Evolutionary conservation across 2,797 vertebrate genomes (phyloP), one percentile per base, ranked within the genome.

Genomic region (Pogoniulus pusillus): DNA sequence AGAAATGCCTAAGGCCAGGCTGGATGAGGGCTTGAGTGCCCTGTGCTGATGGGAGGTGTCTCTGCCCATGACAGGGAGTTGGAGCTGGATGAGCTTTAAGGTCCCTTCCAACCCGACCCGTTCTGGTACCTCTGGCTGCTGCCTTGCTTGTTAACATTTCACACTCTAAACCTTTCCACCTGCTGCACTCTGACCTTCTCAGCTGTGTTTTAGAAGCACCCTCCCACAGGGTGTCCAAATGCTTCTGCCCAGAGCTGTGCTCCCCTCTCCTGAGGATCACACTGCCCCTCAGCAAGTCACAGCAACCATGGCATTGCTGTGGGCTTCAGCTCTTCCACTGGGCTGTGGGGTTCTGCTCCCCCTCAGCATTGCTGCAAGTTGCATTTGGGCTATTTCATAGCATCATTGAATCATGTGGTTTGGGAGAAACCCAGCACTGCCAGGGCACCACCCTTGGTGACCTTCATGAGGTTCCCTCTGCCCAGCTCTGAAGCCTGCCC

Each of bases 211-310:
- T 79, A 66, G 37, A 81, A 78, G 66, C 85, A 51, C 43, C 39
- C 59, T 59, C 59, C 91, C 3, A 1, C 41, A 8, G 22, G 13
- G 75, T 96, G 76, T 87, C 86, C 65, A 74, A 83, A 69, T 78
- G 65, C 91, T 75, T 77, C 91, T 75, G 87, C 80, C 85, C 63
- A 80, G 94, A 95, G 82, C 91, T 91, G 82, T 91, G 77, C 15
- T 93, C 86, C 49, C 77, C 66, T 75, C 59, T 72, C 55, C 59
- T 68, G 60, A 75, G 82, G 79, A 11, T 76, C 84, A 57, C 0
- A 1, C 68, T 71, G 76, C 70, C 75, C 84, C 57, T 85, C 75
- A 79, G 82, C 84, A 47, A 79, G 83, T 59, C 89, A 55, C 74
- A 86, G 66, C 19, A 82, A 39, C 68, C 1, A 1, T 51, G 63